phyloP scores from a whole-genome alignment of 2,113 vertebrate species.

The Bos indicus region DNA sequence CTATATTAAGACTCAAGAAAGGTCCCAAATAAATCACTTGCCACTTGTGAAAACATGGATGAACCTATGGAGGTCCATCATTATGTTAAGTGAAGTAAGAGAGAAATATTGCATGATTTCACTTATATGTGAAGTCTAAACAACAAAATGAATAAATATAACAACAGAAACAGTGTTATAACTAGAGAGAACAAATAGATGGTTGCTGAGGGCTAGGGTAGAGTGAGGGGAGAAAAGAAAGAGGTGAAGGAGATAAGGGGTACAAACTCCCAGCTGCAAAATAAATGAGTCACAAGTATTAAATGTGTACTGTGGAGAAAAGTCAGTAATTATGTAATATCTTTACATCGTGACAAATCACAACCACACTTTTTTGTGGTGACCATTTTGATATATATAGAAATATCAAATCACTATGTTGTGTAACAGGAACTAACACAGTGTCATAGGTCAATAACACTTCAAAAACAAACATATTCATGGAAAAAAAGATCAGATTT shows the following conservation, averaged over 20 bases:
- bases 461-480: background rate
- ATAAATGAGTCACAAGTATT: background rate
- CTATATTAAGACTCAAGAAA: background rate
- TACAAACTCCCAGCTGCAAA: background rate
- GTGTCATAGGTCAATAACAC: background rate
- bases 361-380: background rate
- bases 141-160: background rate
- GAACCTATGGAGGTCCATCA: background rate
- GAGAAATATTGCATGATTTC: background rate
- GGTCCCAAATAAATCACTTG: background rate
- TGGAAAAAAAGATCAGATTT: background rate
- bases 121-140: background rate
- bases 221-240: background rate
- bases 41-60: background rate
- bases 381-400: background rate
- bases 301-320: background rate
- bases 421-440: background rate
- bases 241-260: background rate
- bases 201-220: background rate
- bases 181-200: background rate
- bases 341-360: background rate
- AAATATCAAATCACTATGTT: background rate
- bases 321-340: background rate
- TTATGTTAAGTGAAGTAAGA: background rate
- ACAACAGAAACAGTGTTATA: background rate